Base-by-base conservation (phyloP, 2,797 vertebrate genomes). In the Apogon hyalosoma region DNA sequence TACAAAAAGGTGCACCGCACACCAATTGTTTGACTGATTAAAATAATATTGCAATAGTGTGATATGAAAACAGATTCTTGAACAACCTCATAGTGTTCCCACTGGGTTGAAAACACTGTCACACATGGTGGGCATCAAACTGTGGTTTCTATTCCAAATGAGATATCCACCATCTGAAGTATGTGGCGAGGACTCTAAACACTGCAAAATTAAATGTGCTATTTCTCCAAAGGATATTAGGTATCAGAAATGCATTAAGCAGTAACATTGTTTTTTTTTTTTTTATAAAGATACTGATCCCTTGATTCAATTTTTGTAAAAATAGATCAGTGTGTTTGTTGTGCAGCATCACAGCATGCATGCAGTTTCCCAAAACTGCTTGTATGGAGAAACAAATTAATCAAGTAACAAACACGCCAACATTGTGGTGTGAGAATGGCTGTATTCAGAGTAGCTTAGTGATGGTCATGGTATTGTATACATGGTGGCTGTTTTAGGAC, bases 11-110 rank as follows among this genome's bases (percentile, higher is more conserved):
- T 31, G 36, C 48, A 45, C 2, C 28, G 56, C 47, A 59, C 33
- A 48, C 6, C n/a, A 62, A 13, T 55, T 63, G 45, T 55, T 77
- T 58, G 10, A 50, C 46, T 70, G 24, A 80, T 86, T 64, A 68
- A 63, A 85, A 56, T 33, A 60, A 39, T 39, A 52, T 48, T 69
- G 43, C 7, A 69, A 19, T 46, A 56, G 13, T 40, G 28, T 31
- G 6, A 54, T 38, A 16, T 47, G 12, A 61, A 69, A 66, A 18
- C 36, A 24, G 19, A 52, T 77, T 69, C 12, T 68, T 71, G 33
- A 74, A 56, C 31, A 74, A 71, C 39, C 39, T 53, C 40, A 7
- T 3, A 8, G 54, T 6, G 3, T 60, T 68, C 57, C 58, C 58
- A 24, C 13, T 55, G 47, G 48, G 58, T 76, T 42, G 48, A 19